Conservation (phyloP, 2,888 invertebrate genomes). For the Lithophane ornitopus region DNA sequence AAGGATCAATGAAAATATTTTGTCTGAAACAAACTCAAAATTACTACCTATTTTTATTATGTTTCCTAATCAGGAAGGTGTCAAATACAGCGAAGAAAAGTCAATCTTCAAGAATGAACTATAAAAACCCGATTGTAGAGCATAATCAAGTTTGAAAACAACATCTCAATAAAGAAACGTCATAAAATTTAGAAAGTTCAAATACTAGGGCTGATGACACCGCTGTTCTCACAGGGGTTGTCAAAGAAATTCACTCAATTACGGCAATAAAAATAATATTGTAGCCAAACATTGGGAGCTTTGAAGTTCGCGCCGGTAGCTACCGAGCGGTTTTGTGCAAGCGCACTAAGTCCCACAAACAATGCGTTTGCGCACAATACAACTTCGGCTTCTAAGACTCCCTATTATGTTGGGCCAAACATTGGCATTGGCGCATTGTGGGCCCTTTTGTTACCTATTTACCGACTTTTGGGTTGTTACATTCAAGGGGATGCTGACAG, state of each 20-base stretch:
- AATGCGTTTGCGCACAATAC: constrained; percentile 84
- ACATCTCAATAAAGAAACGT: constrained; percentile 39
- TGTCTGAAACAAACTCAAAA: too few relatives aligned
- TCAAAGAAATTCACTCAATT: constrained; percentile 82
- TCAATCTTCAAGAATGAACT: constrained; percentile 22
- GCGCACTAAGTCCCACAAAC: constrained; percentile 75
- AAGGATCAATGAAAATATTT: too few relatives aligned
- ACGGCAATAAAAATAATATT: constrained; percentile 90
- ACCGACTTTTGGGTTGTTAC: constrained; percentile 89
- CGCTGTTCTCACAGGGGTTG: constrained; percentile 74
- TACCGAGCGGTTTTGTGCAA: constrained; percentile 90
- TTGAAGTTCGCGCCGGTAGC: constrained; percentile 84
- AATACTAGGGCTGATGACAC: constrained; percentile 71
- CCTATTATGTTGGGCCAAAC: constrained; percentile 88
- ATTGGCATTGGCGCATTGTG: constrained; percentile 88
- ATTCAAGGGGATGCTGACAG: constrained; percentile 79
- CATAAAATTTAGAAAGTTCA: constrained; percentile 84
- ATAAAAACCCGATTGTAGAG: constrained; percentile 57
- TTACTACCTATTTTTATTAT: too few relatives aligned
- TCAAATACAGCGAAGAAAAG: constrained; percentile 1
- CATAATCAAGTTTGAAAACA: constrained; percentile 58
- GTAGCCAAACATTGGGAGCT: constrained; percentile 84
- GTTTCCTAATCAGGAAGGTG: background rate
- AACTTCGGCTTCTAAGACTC: constrained; percentile 82
- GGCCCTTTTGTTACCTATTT: constrained; percentile 86